Conservation (phyloP, 2,888 invertebrate genomes). For the Serripes groenlandicus region DNA sequence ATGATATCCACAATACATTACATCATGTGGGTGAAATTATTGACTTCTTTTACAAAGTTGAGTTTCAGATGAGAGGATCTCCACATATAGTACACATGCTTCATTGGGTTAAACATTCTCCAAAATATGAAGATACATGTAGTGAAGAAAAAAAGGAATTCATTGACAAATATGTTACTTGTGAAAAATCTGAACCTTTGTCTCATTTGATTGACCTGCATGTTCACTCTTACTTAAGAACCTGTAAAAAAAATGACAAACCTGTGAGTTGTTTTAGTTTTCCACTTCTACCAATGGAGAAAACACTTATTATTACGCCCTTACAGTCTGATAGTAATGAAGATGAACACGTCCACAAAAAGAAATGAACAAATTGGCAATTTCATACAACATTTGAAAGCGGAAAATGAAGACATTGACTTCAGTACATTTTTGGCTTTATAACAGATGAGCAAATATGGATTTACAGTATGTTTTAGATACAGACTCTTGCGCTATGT, state of each 20-base stretch:
- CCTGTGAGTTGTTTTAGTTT: constrained; percentile 36
- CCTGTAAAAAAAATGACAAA: constrained; percentile 43
- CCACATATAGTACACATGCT: constrained; percentile 55
- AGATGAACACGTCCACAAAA: background rate
- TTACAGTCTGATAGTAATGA: constrained; percentile 6
- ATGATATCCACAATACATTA: too few species aligned
- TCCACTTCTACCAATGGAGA: constrained; percentile 47
- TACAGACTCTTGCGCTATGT: constrained; percentile 60
- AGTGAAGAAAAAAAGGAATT: constrained; percentile 27
- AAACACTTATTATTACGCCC: constrained; percentile 32
- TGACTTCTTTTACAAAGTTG: too few species aligned
- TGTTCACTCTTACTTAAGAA: constrained; percentile 28
- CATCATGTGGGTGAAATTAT: too few species aligned
- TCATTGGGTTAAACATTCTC: constrained; percentile 49
- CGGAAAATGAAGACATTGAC: constrained; percentile 8
- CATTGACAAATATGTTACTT: constrained; percentile 41
- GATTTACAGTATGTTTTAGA: constrained; percentile 65
- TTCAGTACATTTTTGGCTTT: constrained; percentile 25
- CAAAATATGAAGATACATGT: too few species aligned
- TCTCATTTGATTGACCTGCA: constrained; percentile 19
- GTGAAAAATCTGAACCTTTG: too few species aligned
- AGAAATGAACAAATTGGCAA: background rate
- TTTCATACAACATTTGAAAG: constrained; percentile 2
- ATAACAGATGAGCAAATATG: constrained; percentile 61
- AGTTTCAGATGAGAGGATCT: too few species aligned